Base-by-base conservation (phyloP, 2,888 invertebrate genomes). In the Acleris sparsana region DNA sequence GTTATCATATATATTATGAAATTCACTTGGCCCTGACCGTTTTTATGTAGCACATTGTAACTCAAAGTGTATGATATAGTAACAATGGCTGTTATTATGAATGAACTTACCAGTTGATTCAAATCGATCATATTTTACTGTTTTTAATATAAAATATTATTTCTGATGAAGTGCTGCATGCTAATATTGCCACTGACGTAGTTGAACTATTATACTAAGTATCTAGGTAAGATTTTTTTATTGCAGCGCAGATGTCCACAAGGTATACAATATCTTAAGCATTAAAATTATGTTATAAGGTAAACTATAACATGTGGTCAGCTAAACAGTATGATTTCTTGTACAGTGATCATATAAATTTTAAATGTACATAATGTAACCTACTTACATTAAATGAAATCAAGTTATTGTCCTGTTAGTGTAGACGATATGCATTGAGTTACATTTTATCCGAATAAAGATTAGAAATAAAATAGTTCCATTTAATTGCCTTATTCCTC, bases 401-500 rank as follows among this genome's bases (percentile, higher is more conserved):
- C 56, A 39, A 55, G 52, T 57, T 66, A 62, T 66, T 53, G 39
- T 53, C 53, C 56, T 52, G 46, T 62, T 66, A 66, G 52, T 66
- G 52, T 66, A 76, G 73, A 33, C 78, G 80, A 76, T 79, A 79
- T 80, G 76, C 74, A 80, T 76, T 82, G 60, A 83, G 84, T 86
- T 80, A 75, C 79, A 84, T 77, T 84, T 88, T 85, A 86, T 83
- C 85, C 78, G 79, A 88, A 88, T 88, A 90, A 90, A 88, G 73
- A 63, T 80, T 83, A 82, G 76, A 69, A 67, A 68, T 39, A 53
- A 61, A 0, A 16, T 43, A 43, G 22, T 55, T 55, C n/a, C n/a
- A 46, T 46, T 16, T n/a, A 2, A n/a, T 46, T 6, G n/a, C 46
- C 46, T 46, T 16, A 44, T 44, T 5, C n/a, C n/a, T n/a, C n/a